Evolutionary conservation across 2,113 vertebrate genomes (phyloP).

Genomic region (Syngnathus typhle): DNA sequence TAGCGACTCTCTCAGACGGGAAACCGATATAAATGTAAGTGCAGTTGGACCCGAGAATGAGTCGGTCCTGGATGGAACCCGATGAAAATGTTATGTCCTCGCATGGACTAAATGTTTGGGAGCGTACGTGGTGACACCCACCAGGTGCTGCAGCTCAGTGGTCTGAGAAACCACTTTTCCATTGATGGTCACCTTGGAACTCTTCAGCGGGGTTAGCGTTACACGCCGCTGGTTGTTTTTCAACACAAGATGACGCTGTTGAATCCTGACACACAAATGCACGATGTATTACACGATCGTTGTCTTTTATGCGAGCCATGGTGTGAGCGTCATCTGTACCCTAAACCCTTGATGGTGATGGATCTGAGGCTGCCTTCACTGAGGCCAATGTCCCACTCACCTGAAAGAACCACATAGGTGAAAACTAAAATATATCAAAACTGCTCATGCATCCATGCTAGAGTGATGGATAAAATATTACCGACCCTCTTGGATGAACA

Average conservation of each 20-base stretch:
- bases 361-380: slow-evolving; percentile 60
- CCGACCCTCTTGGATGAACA: slow-evolving; percentile 78
- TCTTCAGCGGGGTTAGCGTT: slow-evolving; percentile 62
- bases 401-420: slow-evolving; percentile 50
- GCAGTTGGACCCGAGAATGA: slow-evolving; percentile 82
- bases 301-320: neutral
- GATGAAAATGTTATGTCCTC: neutral
- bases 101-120: neutral
- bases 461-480: neutral
- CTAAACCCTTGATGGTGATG: slow-evolving; percentile 77
- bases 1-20: slow-evolving; percentile 71
- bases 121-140: slow-evolving; percentile 36
- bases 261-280: slow-evolving; percentile 68
- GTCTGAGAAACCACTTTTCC: slow-evolving; percentile 63
- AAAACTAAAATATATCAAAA: no score
- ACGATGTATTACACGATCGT: neutral
- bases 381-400: slow-evolving; percentile 75
- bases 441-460: no score
- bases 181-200: slow-evolving; percentile 78
- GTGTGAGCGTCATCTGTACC: slow-evolving; percentile 54
- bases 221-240: slow-evolving; percentile 71
- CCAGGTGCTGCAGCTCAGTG: slow-evolving; percentile 78
- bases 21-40: slow-evolving; percentile 80
- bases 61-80: slow-evolving; percentile 67
- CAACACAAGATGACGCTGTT: slow-evolving; percentile 79